Evolutionary conservation across 2,888 invertebrate genomes (phyloP), one percentile per base, ranked within the genome.

Genomic region (Allolobophora icterica): DNA sequence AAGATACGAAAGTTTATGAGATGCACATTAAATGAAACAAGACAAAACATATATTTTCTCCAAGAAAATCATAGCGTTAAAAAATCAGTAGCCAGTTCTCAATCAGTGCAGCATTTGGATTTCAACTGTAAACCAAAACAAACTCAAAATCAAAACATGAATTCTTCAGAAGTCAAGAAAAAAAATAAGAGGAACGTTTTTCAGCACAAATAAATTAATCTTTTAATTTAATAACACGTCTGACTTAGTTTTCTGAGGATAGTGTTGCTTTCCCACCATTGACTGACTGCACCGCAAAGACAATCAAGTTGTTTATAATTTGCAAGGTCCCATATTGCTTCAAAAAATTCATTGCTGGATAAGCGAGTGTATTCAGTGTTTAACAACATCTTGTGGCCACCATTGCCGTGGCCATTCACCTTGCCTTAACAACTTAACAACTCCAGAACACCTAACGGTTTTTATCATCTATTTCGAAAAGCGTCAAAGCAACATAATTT

Each of bases 181-280:
- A 52, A 24, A 24, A 21, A 6, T 52, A 2, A 71, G 24, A 52
- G 71, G 71, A 71, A 71, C 52, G 52, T 71, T 71, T n/a, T 71
- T 71, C 71, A 71, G 71, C 30, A 71, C 71, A 71, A 45, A 71
- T n/a, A 71, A 71, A 71, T n/a, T 71, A 71, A 71, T 71, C 71
- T 71, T 52, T 52, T 71, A 30, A 71, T 71, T 71, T 71, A 71
- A 71, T n/a, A 71, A n/a, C 71, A 71, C 71, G 8, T 71, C 30
- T 71, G 71, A 71, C 71, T 71, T n/a, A 71, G 71, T 71, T 71
- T 30, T 71, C 8, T 1, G n/a, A 71, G 71, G 71, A 71, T 71
- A n/a, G n/a, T n/a, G 30, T 17, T 71, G n/a, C 30, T 30, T 71
- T 71, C n/a, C 30, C 71, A 71, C 30, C 52, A 52, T 21, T 52